Conservation (phyloP, 2,797 vertebrate genomes). For the Anguilla megastoma region DNA sequence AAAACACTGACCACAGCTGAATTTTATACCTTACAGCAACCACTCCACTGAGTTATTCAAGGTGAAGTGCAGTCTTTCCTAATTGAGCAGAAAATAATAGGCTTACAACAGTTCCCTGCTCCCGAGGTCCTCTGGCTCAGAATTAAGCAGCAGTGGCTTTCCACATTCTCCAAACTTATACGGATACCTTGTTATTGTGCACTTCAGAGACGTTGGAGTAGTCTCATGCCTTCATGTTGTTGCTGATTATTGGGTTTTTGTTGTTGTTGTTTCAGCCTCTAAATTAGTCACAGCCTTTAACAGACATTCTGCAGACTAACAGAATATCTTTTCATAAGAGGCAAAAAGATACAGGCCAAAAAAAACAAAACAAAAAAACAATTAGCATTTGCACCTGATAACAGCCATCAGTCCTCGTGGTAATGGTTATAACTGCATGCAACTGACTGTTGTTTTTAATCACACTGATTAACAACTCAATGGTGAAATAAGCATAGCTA, state of each 20-base stretch:
- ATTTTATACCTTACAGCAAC: constrained; percentile 34
- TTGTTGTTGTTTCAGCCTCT: background rate
- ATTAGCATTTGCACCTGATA: background rate
- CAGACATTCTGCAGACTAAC: background rate
- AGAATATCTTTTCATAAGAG: background rate
- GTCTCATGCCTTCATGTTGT: background rate
- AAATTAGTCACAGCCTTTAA: background rate
- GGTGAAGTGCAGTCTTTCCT: constrained; percentile 6
- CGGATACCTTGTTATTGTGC: background rate
- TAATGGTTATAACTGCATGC: background rate
- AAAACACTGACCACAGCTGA: constrained; percentile 67
- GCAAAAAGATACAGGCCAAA: background rate
- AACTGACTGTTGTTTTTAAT: background rate
- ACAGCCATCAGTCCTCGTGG: background rate
- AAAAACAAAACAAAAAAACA: background rate
- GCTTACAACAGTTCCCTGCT: background rate
- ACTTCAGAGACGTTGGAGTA: background rate
- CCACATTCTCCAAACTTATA: background rate
- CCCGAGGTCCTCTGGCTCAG: background rate
- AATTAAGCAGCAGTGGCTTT: constrained; percentile 13
- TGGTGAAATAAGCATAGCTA: background rate
- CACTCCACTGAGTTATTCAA: constrained; percentile 7
- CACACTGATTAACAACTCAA: background rate
- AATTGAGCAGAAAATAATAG: constrained; percentile 15
- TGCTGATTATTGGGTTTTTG: constrained; percentile 1